Base-by-base conservation (phyloP, 2,113 vertebrate species). In the Riparia riparia region DNA sequence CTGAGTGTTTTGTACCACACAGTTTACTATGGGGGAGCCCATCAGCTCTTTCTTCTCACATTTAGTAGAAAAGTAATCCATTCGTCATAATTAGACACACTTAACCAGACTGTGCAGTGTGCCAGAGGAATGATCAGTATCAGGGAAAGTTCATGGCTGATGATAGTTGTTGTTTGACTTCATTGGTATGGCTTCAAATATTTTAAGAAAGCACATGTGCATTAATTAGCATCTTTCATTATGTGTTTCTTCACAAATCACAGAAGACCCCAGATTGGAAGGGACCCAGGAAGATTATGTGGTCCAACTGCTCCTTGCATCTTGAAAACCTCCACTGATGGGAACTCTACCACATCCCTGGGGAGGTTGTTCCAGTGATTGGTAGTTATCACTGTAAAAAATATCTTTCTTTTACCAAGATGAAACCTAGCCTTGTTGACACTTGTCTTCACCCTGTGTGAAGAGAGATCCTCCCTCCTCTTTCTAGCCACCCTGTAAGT, bases 261-360 rank as follows among this genome's bases (percentile, higher is more conserved):
- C 29, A 56, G 26, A 81, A 22, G 6, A 86, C 3, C 4, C 6
- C 5, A 32, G 34, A 4, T 7, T 51, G 41, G 32, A 78, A 92
- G 17, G 6, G 14, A 47, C 29, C 15, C 41, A 14, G 34, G 45
- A 81, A 92, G 22, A 51, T 44, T 49, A 31, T 31, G 10, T 61
- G 18, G 2, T 65, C 31, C 60, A 92, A 12, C 15, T 1, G 0
- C 19, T 50, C 4, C 3, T 3, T 10, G 19, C 5, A 53, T 22
- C 70, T 44, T 57, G 51, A 57, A 85, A 88, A 81, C 3, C 7
- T 66, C 17, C 11, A 70, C 24, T 61, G 31, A 28, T n/a, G 31
- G 37, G 9, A 45, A 19, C 4, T 82, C 28, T 34, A 31, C 10
- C 7, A 24, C 3, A 5, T 45, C 17, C 14, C 9, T 76, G 6